These are phyloP conservation scores for Plecturocebus donacophilus DNA, from an alignment of 2,113 vertebrate species.

Conservation along the genomic window DNA sequence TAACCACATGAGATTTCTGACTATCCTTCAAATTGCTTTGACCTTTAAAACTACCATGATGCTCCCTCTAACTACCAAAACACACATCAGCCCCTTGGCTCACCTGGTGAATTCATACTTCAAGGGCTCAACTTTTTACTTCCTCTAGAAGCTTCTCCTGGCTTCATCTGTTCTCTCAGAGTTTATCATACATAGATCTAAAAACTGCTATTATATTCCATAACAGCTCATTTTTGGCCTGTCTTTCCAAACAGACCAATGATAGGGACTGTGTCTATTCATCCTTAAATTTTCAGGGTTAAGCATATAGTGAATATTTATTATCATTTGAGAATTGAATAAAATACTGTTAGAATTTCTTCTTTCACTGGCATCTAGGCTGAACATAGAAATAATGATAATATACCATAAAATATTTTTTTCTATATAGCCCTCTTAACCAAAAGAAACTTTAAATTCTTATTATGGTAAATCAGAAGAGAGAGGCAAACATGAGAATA, in stretches of 20 bases:
- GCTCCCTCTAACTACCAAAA: neutral
- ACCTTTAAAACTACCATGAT: neutral
- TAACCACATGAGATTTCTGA: neutral
- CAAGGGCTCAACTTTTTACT: neutral
- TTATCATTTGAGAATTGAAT: neutral
- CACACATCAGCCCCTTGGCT: neutral
- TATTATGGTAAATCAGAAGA: neutral
- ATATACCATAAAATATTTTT: neutral
- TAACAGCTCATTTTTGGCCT: neutral
- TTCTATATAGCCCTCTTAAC: neutral
- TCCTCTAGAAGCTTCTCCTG: neutral
- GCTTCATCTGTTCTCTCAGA: neutral
- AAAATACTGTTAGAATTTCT: slow-evolving; percentile 10
- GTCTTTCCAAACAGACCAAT: neutral
- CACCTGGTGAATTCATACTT: neutral
- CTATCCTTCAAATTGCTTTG: neutral
- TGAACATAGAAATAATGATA: slow-evolving; percentile 19
- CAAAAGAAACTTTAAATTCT: neutral
- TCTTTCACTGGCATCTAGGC: neutral
- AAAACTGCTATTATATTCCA: neutral
- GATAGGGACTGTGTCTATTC: neutral
- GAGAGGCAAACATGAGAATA: neutral
- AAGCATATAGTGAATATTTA: neutral
- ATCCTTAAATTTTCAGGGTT: neutral
- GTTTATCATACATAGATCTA: neutral